Evolutionary conservation across 1,140 invertebrate genomes (phyloP), one percentile per base, ranked within the genome.

Genomic region (Heliothis subflexa): DNA sequence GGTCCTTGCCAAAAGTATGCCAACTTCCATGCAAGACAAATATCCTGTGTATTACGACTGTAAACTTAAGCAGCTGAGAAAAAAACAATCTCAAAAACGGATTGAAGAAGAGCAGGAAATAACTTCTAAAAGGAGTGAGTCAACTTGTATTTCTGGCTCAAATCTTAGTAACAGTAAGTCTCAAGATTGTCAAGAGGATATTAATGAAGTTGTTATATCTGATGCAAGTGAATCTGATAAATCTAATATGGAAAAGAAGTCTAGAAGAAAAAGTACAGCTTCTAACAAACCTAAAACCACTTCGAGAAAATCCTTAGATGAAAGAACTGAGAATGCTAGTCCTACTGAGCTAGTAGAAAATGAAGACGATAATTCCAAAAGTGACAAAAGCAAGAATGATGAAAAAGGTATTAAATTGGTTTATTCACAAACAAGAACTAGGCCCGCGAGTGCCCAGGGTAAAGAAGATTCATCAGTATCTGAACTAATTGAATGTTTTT

Each of bases 31-130:
- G 72, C 74, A 81, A 78, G 81, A 91, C 13, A 89, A 91, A 59
- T 92, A 93, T 82, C 91, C 91, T 40, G 87, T 93, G 28, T 91
- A 88, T 81, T 83, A 90, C 78, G 81, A 91, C 72, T 93, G 93
- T 74, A 88, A 88, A 72, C 81, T 93, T 18, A 91, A 89, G 74
- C 78, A 83, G 62, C 64, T 55, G 10, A 84, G 88, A 61, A 83
- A 33, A 76, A 25, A 76, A 68, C 18, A 57, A 45, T 18, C 3
- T 71, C 18, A 71, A 72, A 68, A 52, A 54, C 13, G 14, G 2
- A 0, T 14, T 70, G 47, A 54, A 50, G 14, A n/a, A 45, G 50
- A 75, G 45, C 7, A 52, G 66, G n/a, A 45, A 59, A 50, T 0
- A 12, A 47, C n/a, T 66, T 14, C 14, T 14, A 55, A 77, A 55